phyloP scores from a whole-genome alignment of 2,888 invertebrate species.

The Octonoba sinensis region DNA sequence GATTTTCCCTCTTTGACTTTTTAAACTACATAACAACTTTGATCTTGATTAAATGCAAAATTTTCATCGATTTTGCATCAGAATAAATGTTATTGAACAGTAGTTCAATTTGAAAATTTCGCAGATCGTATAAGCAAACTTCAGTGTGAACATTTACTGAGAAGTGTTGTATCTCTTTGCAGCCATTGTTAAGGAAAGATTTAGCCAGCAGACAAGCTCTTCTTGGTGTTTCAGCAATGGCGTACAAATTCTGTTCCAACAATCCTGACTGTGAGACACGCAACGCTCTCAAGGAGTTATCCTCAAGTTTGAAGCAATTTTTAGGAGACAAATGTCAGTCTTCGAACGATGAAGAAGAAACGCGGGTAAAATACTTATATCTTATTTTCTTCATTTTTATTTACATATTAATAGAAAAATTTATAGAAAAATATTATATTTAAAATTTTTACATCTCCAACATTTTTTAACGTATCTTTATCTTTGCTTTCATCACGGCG shows the following conservation, averaged over 20 bases:
- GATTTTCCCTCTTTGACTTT: no score
- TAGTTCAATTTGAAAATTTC: no score
- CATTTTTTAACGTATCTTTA: neutral
- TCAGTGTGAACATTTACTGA: no score
- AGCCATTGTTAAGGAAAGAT: slow-evolving; percentile 52
- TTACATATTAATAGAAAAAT: no score
- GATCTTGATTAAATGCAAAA: no score
- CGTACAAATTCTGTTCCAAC: slow-evolving; percentile 57
- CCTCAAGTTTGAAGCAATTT: slow-evolving; percentile 32
- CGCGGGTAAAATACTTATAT: slow-evolving; percentile 24
- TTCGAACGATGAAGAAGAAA: slow-evolving; percentile 37
- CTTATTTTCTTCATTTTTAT: neutral
- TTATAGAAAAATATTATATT: no score
- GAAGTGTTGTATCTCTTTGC: neutral
- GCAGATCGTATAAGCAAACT: no score
- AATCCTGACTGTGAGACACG: slow-evolving; percentile 32
- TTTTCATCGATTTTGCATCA: no score
- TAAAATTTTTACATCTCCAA: no score
- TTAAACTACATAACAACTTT: no score
- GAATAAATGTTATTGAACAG: no score
- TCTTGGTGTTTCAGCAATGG: slow-evolving; percentile 61
- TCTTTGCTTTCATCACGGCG: no score
- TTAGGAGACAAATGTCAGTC: slow-evolving; percentile 53
- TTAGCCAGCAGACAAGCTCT: slow-evolving; percentile 48
- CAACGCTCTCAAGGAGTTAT: slow-evolving; percentile 37